Base-by-base conservation (phyloP, 2,888 invertebrate genomes). In the Abrostola triplasia region DNA sequence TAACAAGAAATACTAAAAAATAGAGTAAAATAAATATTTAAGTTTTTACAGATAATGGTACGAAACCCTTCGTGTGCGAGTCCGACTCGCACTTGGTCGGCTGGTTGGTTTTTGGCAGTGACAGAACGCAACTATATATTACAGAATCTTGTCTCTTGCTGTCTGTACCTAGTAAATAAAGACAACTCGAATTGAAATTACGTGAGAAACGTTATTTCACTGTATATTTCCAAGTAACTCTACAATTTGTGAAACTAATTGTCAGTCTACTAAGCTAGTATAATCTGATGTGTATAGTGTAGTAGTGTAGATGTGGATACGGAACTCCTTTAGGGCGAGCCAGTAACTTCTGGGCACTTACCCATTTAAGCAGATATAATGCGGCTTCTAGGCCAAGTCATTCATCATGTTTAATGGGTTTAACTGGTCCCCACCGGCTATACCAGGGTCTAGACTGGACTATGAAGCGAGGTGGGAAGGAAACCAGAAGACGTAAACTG, bases 361-460 rank as follows among this genome's bases (percentile, higher is more conserved):
- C 36, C 11, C 5, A 53, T 5, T 24, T 38, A 7, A 36, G 10
- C 10, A 8, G 35, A 51, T 44, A 40, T 68, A 42, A 51, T 41
- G 50, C 9, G 7, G 36, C 9, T 13, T 48, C 12, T 48, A 48
- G 42, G 11, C 50, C 41, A 36, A 35, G 38, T 48, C 37, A 36
- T 47, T 35, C 11, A 52, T 56, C 38, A 42, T 52, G 52, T 52
- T 35, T 13, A 11, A 13, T 42, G 5, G 59, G 44, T 59, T 24
- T 5, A 5, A 10, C 38, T 24, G 38, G 37, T 13, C 12, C 11
- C 11, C 36, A 36, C 9, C 36, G 9, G 50, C 44, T 69, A 10
- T 36, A n/a, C 36, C 36, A 24, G 42, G 50, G 7, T 38, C 24
- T 48, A 24, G 13, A 41, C 36, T 42, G 36, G 8, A 47, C 10